Evolutionary conservation across 2,888 invertebrate genomes (phyloP).

Genomic region (Cataglyphis cursor): DNA sequence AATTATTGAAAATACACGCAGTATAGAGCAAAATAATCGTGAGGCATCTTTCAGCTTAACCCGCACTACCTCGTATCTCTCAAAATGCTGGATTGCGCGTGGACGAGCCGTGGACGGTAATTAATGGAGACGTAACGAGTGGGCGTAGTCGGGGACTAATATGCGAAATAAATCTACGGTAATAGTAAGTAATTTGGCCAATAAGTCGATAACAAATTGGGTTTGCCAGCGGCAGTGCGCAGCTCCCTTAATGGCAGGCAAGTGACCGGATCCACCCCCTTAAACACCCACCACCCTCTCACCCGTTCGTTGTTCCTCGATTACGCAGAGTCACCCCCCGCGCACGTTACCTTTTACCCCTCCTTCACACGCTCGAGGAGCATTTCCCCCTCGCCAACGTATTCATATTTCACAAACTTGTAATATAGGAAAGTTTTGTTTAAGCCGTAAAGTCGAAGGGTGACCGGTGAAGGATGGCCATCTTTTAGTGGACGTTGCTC

Average conservation of each 20-base stretch:
- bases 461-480: conserved; percentile 70
- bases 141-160: conserved; percentile 83
- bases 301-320: conserved; percentile 62
- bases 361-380: conserved; percentile 62
- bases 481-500: conserved; percentile 78
- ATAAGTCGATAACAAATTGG: conserved; percentile 87
- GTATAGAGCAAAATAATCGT: not conserved
- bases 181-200: conserved; percentile 86
- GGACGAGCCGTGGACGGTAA: conserved; percentile 75
- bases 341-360: conserved; percentile 63
- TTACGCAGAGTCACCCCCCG: conserved; percentile 50
- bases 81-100: conserved; percentile 58
- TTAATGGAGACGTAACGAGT: conserved; percentile 85
- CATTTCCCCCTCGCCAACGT: conserved; percentile 78
- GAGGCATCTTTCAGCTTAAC: conserved; percentile 31
- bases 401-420: conserved; percentile 86
- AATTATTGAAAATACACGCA: not conserved
- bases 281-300: conserved; percentile 65
- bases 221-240: conserved; percentile 84
- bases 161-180: conserved; percentile 86
- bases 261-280: conserved; percentile 84
- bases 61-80: conserved; percentile 24
- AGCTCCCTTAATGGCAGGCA: conserved; percentile 84
- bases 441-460: conserved; percentile 85
- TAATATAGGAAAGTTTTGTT: conserved; percentile 86